Base-by-base conservation (phyloP, 1,140 invertebrate species). In the Dufourea novaeangliae region DNA sequence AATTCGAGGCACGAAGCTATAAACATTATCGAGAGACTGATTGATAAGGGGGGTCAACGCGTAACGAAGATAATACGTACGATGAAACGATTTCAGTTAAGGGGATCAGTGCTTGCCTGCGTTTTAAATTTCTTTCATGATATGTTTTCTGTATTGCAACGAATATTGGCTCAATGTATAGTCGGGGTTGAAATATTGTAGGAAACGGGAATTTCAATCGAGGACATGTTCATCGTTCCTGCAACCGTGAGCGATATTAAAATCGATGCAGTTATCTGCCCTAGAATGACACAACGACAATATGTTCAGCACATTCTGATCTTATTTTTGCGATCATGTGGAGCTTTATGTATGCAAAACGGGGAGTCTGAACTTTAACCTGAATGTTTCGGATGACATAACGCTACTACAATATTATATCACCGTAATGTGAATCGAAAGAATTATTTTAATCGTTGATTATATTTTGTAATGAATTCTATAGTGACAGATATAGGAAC, bases 231-330 rank as follows among this genome's bases (percentile, higher is more conserved):
- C 85, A 82, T 74, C 50, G 86, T 82, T 72, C 86, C 56, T 44
- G 8, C 63, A 27, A 77, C 70, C 79, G 32, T 66, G 78, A 57
- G 6, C 63, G 50, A 50, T 75, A 70, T 80, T 85, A 86, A 88
- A 88, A 88, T 88, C 86, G 79, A 88, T 88, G 77, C 69, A 83
- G 84, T 79, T 80, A 85, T 74, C 67, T 85, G 79, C 59, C 85
- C 81, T 85, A 80, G 79, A 86, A 80, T 80, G 34, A n/a, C 54
- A 11, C 34, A 50, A n/a, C 44, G 34, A 61, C 61, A 32, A 46
- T 46, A 74, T 70, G 22, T 64, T 44, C 32, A 22, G 37, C 50
- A 7, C 27, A 12, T 27, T 63, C 14, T 66, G 46, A 70, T 70
- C 61, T 68, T 27, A 20, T 68, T 62, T 57, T 44, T 44, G 12